Evolutionary conservation across 2,113 vertebrate species (phyloP), one percentile per base, ranked within the genome.

Genomic region (Motacilla alba): DNA sequence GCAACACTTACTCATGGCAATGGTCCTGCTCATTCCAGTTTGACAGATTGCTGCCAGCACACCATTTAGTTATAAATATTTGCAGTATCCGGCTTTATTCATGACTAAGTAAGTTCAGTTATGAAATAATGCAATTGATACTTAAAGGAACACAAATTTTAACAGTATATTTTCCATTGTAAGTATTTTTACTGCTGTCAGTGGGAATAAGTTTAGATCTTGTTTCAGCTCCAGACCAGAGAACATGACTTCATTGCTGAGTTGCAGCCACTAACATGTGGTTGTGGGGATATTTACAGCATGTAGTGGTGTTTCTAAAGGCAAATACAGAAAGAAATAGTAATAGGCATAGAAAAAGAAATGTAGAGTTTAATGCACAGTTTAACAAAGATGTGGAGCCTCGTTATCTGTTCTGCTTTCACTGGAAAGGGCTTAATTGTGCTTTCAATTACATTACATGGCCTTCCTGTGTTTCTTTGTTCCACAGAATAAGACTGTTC

Each of bases 201-300:
- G 26, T 72, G 66, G 77, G 66, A 92, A 75, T 67, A 93, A 89
- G 81, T 94, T 89, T 70, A 83, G 86, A 46, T 92, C 66, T 92
- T 68, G 44, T 89, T 87, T 94, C 86, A 92, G 56, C 30, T 87
- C 49, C 89, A 89, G 46, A 77, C 89, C 50, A 87, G 47, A 87
- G 89, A 91, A 85, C 69, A 50, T 60, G 49, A 87, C 46, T 77
- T 94, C 62, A 76, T 58, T 80, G 58, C 76, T 87, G 60, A 83
- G 49, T 69, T 93, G 62, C 49, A 79, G 58, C 66, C 76, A 43
- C 56, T 75, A 60, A 68, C 37, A 63, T 87, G 46, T 73, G 81
- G 50, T 59, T 95, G 35, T 83, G 88, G 64, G 68, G 35, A 53
- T 74, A 74, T 80, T 94, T 92, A 52, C 67, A 73, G 46, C 63